Conservation (phyloP, 2,113 vertebrate species). For the Recurvirostra avosetta region DNA sequence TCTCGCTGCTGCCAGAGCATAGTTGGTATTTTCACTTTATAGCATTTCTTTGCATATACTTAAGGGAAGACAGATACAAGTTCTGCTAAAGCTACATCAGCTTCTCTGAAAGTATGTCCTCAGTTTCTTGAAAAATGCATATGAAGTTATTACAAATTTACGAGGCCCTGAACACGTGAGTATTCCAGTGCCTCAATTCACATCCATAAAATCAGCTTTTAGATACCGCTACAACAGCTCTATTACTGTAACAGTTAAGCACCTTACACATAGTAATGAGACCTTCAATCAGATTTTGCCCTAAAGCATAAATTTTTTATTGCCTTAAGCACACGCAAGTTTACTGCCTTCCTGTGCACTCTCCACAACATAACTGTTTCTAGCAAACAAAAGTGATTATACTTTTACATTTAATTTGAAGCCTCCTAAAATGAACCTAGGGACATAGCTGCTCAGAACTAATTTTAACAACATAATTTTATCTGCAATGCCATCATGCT, state of each 20-base stretch:
- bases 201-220: not conserved
- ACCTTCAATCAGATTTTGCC: not conserved
- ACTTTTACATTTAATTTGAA: not conserved
- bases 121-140: not conserved
- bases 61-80: not conserved
- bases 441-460: not conserved
- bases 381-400: not conserved
- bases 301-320: not conserved
- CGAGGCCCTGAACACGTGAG: not conserved
- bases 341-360: not conserved
- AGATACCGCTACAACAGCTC: not conserved
- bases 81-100: no score
- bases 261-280: not conserved
- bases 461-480: not conserved
- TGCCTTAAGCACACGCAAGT: not conserved
- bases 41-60: not conserved
- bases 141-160: not conserved
- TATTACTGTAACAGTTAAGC: not conserved
- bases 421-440: not conserved
- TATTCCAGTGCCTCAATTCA: not conserved
- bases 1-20: rapidly evolving
- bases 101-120: no score
- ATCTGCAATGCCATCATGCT: not conserved
- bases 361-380: not conserved
- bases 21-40: not conserved